These are phyloP conservation scores for Orchestia grillus DNA, from an alignment of 1,140 invertebrate genomes.

Conservation along the genomic window DNA sequence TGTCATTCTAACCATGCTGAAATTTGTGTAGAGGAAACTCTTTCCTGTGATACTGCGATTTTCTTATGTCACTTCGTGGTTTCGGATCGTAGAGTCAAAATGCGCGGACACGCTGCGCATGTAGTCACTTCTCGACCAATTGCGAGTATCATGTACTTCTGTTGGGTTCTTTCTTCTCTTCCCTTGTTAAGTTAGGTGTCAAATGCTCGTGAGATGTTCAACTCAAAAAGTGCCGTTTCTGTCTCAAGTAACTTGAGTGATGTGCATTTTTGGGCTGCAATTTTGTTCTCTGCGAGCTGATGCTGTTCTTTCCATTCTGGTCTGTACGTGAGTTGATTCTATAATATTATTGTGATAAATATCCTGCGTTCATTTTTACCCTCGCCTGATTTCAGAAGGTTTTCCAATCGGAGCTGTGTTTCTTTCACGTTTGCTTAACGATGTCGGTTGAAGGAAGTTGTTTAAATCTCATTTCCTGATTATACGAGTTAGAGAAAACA, in stretches of 20 bases:
- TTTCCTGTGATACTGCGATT: not conserved
- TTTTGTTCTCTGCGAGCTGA: not conserved
- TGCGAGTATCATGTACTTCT: not conserved
- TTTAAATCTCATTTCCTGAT: too few species aligned
- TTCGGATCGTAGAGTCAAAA: not conserved
- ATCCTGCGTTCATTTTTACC: not conserved
- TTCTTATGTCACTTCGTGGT: not conserved
- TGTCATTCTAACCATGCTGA: not conserved
- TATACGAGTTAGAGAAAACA: too few species aligned
- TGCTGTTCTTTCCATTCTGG: not conserved
- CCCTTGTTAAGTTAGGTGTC: too few species aligned
- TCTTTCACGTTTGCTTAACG: too few species aligned
- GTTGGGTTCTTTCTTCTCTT: not conserved
- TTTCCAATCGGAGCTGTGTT: too few species aligned
- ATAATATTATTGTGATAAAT: not conserved
- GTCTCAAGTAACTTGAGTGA: not conserved
- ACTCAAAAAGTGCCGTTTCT: not conserved
- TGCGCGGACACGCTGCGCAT: not conserved
- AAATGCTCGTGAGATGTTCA: not conserved
- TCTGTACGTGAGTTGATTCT: not conserved
- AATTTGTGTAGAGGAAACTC: not conserved
- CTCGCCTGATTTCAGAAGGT: not conserved
- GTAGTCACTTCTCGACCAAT: not conserved
- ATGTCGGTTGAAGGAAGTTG: too few species aligned
- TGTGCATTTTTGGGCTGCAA: not conserved